phyloP scores from a whole-genome alignment of 2,797 vertebrate species.

The Streptopelia turtur region DNA sequence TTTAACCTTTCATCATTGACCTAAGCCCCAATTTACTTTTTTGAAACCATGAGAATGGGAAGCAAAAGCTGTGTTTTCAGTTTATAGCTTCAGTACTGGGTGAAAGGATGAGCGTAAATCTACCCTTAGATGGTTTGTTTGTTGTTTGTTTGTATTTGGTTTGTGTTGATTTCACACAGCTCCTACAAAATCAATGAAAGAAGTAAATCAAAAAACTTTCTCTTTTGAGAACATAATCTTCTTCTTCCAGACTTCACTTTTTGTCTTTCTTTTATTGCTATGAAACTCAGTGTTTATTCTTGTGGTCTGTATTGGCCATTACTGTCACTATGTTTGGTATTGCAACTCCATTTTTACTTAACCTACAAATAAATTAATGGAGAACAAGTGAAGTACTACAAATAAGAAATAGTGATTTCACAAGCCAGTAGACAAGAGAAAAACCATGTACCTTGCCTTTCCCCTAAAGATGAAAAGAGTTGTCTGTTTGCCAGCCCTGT shows the following conservation, averaged over 20 bases:
- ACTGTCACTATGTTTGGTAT: not conserved
- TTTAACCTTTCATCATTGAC: not conserved
- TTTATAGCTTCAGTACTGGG: not conserved
- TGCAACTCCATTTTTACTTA: not conserved
- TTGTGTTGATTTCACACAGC: not conserved
- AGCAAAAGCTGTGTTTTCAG: not conserved
- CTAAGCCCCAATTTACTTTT: not conserved
- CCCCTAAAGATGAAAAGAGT: not conserved
- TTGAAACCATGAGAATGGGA: not conserved
- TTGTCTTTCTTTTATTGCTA: not conserved
- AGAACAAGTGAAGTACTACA: not conserved
- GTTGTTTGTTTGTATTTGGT: not conserved
- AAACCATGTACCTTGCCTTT: not conserved
- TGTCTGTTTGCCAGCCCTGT: not conserved
- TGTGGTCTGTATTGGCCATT: not conserved
- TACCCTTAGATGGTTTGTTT: not conserved
- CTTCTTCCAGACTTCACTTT: not conserved
- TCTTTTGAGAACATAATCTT: not conserved
- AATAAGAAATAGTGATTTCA: constrained; percentile 12
- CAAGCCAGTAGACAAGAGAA: not conserved
- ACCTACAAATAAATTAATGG: not conserved
- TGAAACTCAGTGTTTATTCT: not conserved
- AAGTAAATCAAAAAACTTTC: not conserved
- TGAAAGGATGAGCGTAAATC: not conserved
- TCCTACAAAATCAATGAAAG: not conserved